Evolutionary conservation across 2,888 invertebrate species (phyloP), one percentile per base, ranked within the genome.

Genomic region (Cremastinae sp.): DNA sequence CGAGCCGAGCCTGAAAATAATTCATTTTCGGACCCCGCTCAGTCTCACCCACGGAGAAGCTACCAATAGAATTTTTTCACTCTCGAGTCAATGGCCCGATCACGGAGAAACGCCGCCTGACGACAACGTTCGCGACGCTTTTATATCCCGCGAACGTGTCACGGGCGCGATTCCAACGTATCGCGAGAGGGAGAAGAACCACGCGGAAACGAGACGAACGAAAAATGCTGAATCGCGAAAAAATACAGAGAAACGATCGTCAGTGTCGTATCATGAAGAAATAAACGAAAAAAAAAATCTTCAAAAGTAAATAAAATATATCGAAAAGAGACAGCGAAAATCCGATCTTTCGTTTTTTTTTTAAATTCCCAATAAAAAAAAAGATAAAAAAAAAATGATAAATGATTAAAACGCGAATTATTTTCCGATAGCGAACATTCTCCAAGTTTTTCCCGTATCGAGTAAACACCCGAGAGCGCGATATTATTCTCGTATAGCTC

Each of bases 61-160:
- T n/a, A n/a, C n/a, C n/a, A n/a, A n/a, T n/a, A n/a, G 28, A 28
- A 28, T 28, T 28, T 28, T 28, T 28, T 28, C 28, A 28, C 28
- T 34, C 28, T 59, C 72, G 68, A 69, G 72, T 66, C 71, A 68
- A 76, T 74, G 74, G 61, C 74, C 68, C 49, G 74, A 79, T 79
- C 76, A 72, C 28, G 51, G 54, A 36, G 51, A n/a, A 47, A 65
- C 43, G 51, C 58, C 77, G 79, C 79, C 72, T 79, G 79, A 77
- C 79, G 71, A 79, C 79, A 79, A 74, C 70, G 58, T n/a, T 34
- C 9, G 14, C 14, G 10, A 34, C 34, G 14, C 61, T 51, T 53
- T 43, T 61, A 51, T 34, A 53, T 59, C 22, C 53, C 43, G 14
- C 20, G 20, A 49, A 8, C 41, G 36, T 28, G 20, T 28, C 18